These are phyloP conservation scores for Reticulitermes lucifugus DNA, from an alignment of 2,888 invertebrate species.

Conservation along the genomic window DNA sequence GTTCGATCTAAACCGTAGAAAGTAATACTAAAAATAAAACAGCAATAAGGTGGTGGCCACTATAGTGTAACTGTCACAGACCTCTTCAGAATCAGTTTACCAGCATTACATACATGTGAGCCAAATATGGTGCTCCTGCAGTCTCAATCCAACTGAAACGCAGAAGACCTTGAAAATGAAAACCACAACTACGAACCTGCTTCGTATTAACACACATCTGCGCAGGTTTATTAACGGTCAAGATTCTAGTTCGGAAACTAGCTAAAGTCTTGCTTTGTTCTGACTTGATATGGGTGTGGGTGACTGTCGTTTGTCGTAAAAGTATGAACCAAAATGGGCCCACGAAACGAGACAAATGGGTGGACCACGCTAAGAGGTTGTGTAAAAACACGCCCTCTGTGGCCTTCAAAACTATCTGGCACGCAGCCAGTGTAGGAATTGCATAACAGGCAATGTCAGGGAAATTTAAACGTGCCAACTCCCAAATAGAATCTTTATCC, in stretches of 20 bases:
- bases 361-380: not conserved
- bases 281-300: too few species aligned
- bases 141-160: too few species aligned
- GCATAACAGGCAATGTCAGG: slow-evolving; percentile 16
- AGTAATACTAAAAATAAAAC: too few species aligned
- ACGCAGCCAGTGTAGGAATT: not conserved
- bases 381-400: not conserved
- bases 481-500: not conserved
- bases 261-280: not conserved
- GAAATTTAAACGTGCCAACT: slow-evolving; percentile 22
- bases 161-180: too few species aligned
- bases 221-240: not conserved
- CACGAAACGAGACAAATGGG: not conserved
- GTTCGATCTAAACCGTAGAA: too few species aligned
- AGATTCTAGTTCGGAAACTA: not conserved
- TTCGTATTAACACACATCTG: not conserved
- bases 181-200: too few species aligned
- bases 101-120: too few species aligned
- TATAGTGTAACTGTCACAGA: too few species aligned
- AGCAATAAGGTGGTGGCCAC: too few species aligned
- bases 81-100: too few species aligned
- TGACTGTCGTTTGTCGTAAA: not conserved
- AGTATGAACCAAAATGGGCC: not conserved
- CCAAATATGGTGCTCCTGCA: too few species aligned
- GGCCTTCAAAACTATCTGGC: slow-evolving; percentile 21